Evolutionary conservation across 2,113 vertebrate genomes (phyloP), one percentile per base, ranked within the genome.

Genomic region (Australoheros scitulus): DNA sequence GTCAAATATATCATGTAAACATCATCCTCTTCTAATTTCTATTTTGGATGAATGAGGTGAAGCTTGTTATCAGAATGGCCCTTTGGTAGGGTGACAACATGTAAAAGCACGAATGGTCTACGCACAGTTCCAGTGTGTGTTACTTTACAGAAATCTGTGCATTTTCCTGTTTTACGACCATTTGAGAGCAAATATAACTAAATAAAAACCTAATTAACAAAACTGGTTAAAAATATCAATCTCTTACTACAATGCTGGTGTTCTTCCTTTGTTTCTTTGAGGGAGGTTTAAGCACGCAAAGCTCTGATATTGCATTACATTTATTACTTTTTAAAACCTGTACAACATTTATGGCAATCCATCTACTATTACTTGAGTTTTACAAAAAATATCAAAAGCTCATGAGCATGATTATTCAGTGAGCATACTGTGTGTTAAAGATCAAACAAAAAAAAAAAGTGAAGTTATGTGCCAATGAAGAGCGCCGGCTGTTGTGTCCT

Each of bases 101-200:
- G 15, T 47, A 29, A 47, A 0, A 0, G 41, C 0, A 68, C 1
- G 5, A 24, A 11, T 22, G 4, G 0, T 50, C 41, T 50, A 3
- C 18, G 15, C 26, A 1, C 41, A 29, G 22, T 29, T 68, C 2
- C 8, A 68, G n/a, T 68, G 22, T 18, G 41, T 47, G 63, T 47
- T 68, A 47, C 38, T 14, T 17, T 22, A 5, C 41, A 29, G 18
- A 29, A 26, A 68, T 47, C 22, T 68, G 29, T 41, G 41, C 64
- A 29, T 18, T 70, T 70, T 50, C 24, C n/a, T 20, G 41, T 70
- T 47, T 50, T 29, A 47, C 20, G 24, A 70, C 65, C 43, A 50
- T 70, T 70, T 70, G 64, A 11, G 26, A 50, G 8, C 43, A 52
- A 4, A 0, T 14, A 52, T 11, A 4, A 15, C 65, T 52, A 24